Evolutionary conservation across 2,113 vertebrate species (phyloP).

Genomic region (Corydoras maculifer): DNA sequence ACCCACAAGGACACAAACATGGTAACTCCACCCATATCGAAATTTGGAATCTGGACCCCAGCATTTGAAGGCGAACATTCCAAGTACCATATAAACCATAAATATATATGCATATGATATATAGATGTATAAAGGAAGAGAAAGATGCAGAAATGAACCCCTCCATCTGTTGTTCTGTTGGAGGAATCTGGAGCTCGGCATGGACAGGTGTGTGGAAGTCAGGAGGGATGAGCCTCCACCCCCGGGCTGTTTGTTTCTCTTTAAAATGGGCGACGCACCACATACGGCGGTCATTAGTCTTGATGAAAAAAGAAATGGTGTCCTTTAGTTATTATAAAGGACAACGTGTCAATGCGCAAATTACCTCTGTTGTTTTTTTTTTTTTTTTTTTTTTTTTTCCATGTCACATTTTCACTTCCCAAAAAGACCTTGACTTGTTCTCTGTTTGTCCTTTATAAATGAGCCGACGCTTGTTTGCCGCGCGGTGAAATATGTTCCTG

Average conservation of each 20-base stretch:
- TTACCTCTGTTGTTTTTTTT: conserved; percentile 57
- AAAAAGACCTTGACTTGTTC: conserved; percentile 66
- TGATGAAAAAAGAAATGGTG: conserved; percentile 49
- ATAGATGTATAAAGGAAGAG: too few relatives aligned
- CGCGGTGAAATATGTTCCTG: conserved; percentile 31
- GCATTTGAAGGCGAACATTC: too few relatives aligned
- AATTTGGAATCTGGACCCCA: too few relatives aligned
- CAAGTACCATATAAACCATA: too few relatives aligned
- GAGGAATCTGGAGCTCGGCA: conserved; percentile 17
- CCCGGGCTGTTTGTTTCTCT: conserved; percentile 70
- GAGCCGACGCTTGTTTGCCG: conserved; percentile 35
- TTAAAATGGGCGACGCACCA: conserved; percentile 63
- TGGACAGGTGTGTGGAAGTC: conserved; percentile 21
- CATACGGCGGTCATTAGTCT: conserved; percentile 71
- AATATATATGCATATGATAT: too few relatives aligned
- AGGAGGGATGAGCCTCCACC: conserved; percentile 42
- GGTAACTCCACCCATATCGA: too few relatives aligned
- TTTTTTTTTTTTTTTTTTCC: conserved; percentile 1
- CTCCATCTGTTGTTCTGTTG: neutral
- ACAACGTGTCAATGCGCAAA: conserved; percentile 68
- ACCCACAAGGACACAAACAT: too few relatives aligned
- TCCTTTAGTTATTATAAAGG: conserved; percentile 67
- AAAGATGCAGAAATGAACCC: too few relatives aligned
- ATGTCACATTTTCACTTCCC: conserved; percentile 43
- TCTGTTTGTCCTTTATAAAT: conserved; percentile 61